phyloP scores from a whole-genome alignment of 2,797 vertebrate genomes.

The Gymnoscopelus microlampas region DNA sequence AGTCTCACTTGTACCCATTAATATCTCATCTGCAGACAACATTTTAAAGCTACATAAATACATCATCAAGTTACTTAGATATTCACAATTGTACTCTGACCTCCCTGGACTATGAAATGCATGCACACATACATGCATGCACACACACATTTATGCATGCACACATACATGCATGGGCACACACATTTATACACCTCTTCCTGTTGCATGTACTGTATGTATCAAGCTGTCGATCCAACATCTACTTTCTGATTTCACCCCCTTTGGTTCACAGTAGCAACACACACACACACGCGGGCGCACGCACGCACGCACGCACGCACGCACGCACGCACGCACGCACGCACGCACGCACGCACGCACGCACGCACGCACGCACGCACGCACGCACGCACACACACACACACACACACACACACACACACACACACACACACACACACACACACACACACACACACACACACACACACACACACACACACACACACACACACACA shows the following conservation, averaged over 20 bases:
- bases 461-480: slow-evolving; percentile 31
- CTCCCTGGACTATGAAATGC: slow-evolving; percentile 24
- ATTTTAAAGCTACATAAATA: slow-evolving; percentile 60
- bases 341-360: slow-evolving; percentile 21
- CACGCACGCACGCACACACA: slow-evolving; percentile 26
- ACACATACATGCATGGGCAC: neutral
- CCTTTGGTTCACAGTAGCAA: slow-evolving; percentile 56
- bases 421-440: slow-evolving; percentile 21
- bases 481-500: slow-evolving; percentile 18
- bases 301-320: slow-evolving; percentile 27
- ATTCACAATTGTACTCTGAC: slow-evolving; percentile 37
- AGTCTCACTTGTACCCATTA: slow-evolving; percentile 43
- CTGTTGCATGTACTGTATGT: slow-evolving; percentile 22
- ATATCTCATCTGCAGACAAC: slow-evolving; percentile 39
- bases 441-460: slow-evolving; percentile 27
- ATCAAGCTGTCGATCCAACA: slow-evolving; percentile 14
- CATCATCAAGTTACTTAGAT: slow-evolving; percentile 48
- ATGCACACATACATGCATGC: slow-evolving; percentile 30
- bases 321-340: slow-evolving; percentile 26
- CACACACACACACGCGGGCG: slow-evolving; percentile 16
- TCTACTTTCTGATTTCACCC: slow-evolving; percentile 8
- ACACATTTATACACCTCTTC: slow-evolving; percentile 34
- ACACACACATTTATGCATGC: neutral
- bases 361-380: slow-evolving; percentile 27
- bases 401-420: slow-evolving; percentile 31